These are phyloP conservation scores for Albula goreensis DNA, from an alignment of 2,113 vertebrate species.

Conservation along the genomic window DNA sequence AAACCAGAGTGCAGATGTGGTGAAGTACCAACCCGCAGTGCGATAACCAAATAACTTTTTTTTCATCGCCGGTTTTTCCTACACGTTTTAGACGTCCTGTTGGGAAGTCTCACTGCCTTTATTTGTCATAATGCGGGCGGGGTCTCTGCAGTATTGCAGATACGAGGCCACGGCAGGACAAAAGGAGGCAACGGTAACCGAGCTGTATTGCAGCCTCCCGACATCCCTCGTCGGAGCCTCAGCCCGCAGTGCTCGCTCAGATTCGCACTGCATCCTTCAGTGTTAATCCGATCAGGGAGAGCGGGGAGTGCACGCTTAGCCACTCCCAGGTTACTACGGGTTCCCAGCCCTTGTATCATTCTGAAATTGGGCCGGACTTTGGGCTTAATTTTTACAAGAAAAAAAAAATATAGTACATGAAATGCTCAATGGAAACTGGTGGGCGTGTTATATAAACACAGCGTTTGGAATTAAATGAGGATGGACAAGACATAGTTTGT, in stretches of 20 bases:
- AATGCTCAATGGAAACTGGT: not conserved
- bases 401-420: constrained; percentile 43
- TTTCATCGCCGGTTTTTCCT: too few species aligned
- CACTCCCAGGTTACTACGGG: constrained; percentile 21
- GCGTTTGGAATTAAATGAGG: constrained; percentile 1
- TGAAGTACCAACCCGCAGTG: too few species aligned
- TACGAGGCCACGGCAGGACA: constrained; percentile 77
- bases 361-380: constrained; percentile 60
- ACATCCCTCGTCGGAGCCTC: not conserved
- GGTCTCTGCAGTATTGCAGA: constrained; percentile 83
- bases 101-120: constrained; percentile 76
- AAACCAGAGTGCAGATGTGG: too few species aligned
- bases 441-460: constrained; percentile 18
- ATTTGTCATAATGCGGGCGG: constrained; percentile 89
- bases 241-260: not conserved
- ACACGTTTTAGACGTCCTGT: too few species aligned
- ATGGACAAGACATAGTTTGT: not conserved
- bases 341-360: constrained; percentile 39
- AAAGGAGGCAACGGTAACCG: constrained; percentile 48
- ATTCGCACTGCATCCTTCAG: not conserved
- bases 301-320: not conserved
- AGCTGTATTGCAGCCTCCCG: constrained; percentile 51
- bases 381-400: not conserved
- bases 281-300: not conserved
- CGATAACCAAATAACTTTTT: too few species aligned